Evolutionary conservation across 2,797 vertebrate genomes (phyloP), one percentile per base, ranked within the genome.

Genomic region (Nannoperca australis): DNA sequence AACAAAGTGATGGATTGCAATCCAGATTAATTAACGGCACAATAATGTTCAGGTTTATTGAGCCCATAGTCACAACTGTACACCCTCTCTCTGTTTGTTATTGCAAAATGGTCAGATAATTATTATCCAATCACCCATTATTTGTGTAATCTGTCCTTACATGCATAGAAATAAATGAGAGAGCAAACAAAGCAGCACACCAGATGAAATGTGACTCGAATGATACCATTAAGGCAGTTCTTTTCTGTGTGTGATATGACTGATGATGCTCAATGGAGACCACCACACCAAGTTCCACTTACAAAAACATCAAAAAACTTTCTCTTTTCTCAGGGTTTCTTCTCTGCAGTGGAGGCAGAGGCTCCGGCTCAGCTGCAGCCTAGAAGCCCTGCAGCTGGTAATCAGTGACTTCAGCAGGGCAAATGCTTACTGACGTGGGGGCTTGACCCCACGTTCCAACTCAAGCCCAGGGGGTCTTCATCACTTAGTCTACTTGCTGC

Each of bases 391-490:
- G 22, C 64, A 62, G 51, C 61, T 73, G 70, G 14, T 61, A 73
- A 87, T 82, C 75, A 73, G 3, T 55, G 58, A 83, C 77, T 76
- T 78, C 49, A 60, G 45, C 38, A 40, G 59, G 32, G 66, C 59
- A 75, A 70, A 85, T 68, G 65, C 49, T 73, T 61, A 54, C 58
- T 79, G 83, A 88, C 44, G 0, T 63, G 56, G 32, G 73, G 79
- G 36, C 84, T 53, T 68, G 88, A 89, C 87, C 88, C 30, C 42
- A n/a, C 55, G 79, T 86, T 72, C 73, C 53, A 70, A 34, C 77
- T 45, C 20, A 73, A 63, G 36, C 70, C 65, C 69, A 27, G 47
- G 64, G 67, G 74, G 70, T 79, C 54, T 54, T 27, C 5, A 76
- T 61, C 66, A 81, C 59, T 83, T 79, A 75, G 71, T 45, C 50